A percentile compares a stretch with the other conserved stretches of the same genome.
Conservation (phyloP, 2,888 invertebrate species). For the Chirona hameri region DNA sequence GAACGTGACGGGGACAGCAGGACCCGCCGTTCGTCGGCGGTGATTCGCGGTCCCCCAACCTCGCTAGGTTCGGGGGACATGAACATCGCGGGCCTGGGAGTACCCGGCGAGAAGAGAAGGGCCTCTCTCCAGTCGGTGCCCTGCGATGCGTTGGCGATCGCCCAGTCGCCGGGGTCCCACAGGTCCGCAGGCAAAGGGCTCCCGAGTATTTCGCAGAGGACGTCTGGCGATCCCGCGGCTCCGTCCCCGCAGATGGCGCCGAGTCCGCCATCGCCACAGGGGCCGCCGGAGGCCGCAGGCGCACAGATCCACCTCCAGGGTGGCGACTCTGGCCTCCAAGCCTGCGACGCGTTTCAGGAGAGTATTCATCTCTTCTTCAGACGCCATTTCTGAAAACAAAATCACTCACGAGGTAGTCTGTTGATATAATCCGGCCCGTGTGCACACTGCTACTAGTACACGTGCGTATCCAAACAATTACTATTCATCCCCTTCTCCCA, state of each 20-base stretch:
- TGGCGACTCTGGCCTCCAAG: not conserved
- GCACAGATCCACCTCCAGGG: not conserved
- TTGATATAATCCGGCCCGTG: too few relatives aligned
- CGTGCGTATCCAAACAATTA: too few relatives aligned
- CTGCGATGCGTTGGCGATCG: not conserved
- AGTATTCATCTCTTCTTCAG: not conserved
- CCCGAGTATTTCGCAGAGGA: not conserved
- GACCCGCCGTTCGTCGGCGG: not conserved
- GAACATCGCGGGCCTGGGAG: not conserved
- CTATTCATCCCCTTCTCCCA: too few relatives aligned
- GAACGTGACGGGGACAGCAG: not conserved
- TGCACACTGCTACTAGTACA: too few relatives aligned
- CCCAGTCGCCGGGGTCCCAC: too few relatives aligned
- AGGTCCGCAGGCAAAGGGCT: not conserved
- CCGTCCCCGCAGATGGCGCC: not conserved
- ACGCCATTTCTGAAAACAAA: not conserved
- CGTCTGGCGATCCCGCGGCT: not conserved
- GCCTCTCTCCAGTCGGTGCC: not conserved
- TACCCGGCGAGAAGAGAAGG: not conserved
- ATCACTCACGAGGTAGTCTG: too few relatives aligned
- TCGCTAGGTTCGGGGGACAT: not conserved
- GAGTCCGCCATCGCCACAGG: not conserved
- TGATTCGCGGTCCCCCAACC: not conserved
- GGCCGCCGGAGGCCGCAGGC: not conserved
- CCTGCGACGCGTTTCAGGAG: not conserved